Evolutionary conservation across 2,113 vertebrate species (phyloP).

Genomic region (Megalops atlanticus): DNA sequence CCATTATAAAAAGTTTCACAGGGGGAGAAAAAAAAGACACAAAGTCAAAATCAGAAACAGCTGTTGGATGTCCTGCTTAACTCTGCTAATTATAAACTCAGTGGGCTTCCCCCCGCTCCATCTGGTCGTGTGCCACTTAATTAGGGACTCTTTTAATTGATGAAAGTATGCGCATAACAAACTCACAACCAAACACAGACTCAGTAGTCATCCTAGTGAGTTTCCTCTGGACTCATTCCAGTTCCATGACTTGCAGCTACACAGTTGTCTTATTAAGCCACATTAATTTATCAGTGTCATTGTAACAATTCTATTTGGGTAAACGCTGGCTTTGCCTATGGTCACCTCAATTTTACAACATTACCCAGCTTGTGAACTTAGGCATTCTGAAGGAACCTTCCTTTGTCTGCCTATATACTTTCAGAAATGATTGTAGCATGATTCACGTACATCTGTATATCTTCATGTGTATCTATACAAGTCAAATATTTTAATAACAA

Average conservation of each 20-base stretch:
- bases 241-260: conserved; percentile 48
- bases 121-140: conserved; percentile 55
- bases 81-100: conserved; percentile 68
- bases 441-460: no score
- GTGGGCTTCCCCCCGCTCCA: conserved; percentile 54
- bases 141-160: conserved; percentile 62
- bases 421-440: neutral
- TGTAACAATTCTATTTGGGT: neutral
- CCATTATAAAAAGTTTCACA: conserved; percentile 56
- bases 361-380: conserved; percentile 44
- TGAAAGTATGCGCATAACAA: conserved; percentile 54
- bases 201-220: neutral
- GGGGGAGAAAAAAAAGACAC: conserved; percentile 34
- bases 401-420: neutral
- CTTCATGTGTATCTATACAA: no score
- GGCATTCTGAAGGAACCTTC: neutral
- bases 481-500: no score
- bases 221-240: conserved; percentile 12
- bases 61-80: conserved; percentile 56
- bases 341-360: conserved; percentile 25
- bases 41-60: conserved; percentile 57
- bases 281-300: conserved; percentile 36
- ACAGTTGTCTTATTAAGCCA: conserved; percentile 28
- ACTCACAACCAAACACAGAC: conserved; percentile 46
- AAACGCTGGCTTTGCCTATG: conserved; percentile 26